A percentile compares a stretch with the other conserved stretches of the same genome.
Conservation (phyloP, 2,797 vertebrate species). For the Eupleurogrammus muticus region DNA sequence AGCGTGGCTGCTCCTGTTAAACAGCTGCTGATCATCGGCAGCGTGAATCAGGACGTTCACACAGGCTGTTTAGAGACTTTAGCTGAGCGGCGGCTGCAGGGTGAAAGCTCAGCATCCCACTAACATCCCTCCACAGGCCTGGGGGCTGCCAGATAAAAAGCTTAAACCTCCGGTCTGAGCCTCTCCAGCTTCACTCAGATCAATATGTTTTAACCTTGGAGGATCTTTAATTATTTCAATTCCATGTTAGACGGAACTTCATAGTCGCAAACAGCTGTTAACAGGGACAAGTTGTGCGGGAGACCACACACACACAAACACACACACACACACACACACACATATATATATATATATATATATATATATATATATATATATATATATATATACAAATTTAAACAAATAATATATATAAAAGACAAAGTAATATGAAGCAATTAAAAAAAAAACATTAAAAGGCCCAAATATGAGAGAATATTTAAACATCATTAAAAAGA, state of each 20-base stretch:
- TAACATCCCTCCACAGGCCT: constrained; percentile 77
- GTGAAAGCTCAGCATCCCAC: constrained; percentile 79
- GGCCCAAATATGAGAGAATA: no score
- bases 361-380: no score
- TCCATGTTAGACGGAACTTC: constrained; percentile 57
- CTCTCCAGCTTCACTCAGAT: constrained; percentile 71
- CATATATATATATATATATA: no score
- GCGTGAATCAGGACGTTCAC: constrained; percentile 70
- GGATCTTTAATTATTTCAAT: constrained; percentile 73
- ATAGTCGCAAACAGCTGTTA: constrained; percentile 42
- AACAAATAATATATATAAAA: no score
- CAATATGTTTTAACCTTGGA: constrained; percentile 84
- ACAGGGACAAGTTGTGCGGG: constrained; percentile 24
- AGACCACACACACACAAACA: background rate
- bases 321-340: no score
- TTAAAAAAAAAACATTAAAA: no score
- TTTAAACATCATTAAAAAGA: no score
- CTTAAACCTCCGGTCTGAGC: constrained; percentile 70
- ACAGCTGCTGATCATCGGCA: constrained; percentile 21
- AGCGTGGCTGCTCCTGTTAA: no score
- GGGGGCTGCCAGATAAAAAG: constrained; percentile 82
- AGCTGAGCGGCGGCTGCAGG: constrained; percentile 75
- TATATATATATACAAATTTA: no score
- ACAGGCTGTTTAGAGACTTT: constrained; percentile 79
- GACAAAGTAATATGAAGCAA: no score